These are phyloP conservation scores for Ptychadena robeensis DNA, from an alignment of 2,797 vertebrate genomes.

Conservation along the genomic window DNA sequence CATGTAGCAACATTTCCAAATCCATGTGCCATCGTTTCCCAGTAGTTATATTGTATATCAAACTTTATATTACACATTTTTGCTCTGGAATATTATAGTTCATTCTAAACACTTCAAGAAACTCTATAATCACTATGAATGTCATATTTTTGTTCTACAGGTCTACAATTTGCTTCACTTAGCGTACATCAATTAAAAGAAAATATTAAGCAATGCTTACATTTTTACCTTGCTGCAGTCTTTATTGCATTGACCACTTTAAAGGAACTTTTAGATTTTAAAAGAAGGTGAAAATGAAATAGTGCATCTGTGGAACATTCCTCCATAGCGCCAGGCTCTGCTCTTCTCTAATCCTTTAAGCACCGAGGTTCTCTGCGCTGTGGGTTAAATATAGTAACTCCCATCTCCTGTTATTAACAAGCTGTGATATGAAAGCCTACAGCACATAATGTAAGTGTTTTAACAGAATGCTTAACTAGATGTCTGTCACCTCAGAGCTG, in stretches of 20 bases:
- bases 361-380: constrained; percentile 46
- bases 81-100: too few relatives aligned
- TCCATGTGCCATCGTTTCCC: too few relatives aligned
- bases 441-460: constrained; percentile 20
- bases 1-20: too few relatives aligned
- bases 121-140: too few relatives aligned
- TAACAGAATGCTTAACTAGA: constrained; percentile 39
- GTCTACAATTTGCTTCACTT: too few relatives aligned
- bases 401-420: constrained; percentile 55
- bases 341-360: constrained; percentile 62
- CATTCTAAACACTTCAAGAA: too few relatives aligned
- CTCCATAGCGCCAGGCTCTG: constrained; percentile 50
- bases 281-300: constrained; percentile 64
- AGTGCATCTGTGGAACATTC: constrained; percentile 68
- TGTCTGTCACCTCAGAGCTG: constrained; percentile 58
- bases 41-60: too few relatives aligned
- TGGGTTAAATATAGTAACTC: constrained; percentile 62
- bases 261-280: constrained; percentile 41
- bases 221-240: not conserved
- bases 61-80: too few relatives aligned
- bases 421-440: constrained; percentile 24
- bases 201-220: not conserved
- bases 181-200: not conserved
- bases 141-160: too few relatives aligned
- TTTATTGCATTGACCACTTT: constrained; percentile 15